Evolutionary conservation across 2,797 vertebrate genomes (phyloP).

Genomic region (Cirrhinus molitorella): DNA sequence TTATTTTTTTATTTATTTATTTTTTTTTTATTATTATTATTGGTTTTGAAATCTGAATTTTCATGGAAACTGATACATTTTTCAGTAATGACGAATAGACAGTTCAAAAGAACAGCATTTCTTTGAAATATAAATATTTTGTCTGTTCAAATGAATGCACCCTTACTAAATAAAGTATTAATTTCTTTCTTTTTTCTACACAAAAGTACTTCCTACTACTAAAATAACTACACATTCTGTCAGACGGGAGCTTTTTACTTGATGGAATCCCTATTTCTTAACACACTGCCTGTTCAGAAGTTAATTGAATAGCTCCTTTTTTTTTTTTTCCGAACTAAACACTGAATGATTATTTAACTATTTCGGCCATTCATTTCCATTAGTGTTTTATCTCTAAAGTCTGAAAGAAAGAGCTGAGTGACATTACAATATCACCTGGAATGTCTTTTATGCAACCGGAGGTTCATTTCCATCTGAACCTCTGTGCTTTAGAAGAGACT

Average conservation of each 20-base stretch:
- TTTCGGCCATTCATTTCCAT: conserved; percentile 32
- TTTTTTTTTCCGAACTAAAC: background rate
- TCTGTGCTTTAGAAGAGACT: conserved; percentile 53
- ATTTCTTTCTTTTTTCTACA: background rate
- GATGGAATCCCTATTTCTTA: conserved; percentile 1
- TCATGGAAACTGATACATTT: too few relatives aligned
- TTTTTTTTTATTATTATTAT: too few relatives aligned
- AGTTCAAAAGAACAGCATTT: background rate
- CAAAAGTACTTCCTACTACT: too few relatives aligned
- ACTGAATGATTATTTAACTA: background rate
- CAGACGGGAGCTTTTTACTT: background rate
- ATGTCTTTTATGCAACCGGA: conserved; percentile 51
- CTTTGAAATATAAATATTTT: background rate
- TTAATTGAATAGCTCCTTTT: background rate
- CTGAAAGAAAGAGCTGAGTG: conserved; percentile 49
- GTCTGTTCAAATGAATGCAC: background rate
- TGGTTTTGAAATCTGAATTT: too few relatives aligned
- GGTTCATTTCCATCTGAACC: conserved; percentile 52
- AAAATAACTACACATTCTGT: background rate
- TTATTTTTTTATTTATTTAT: too few relatives aligned
- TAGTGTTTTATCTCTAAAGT: conserved; percentile 44
- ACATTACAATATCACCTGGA: conserved; percentile 47
- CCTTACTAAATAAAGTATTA: background rate
- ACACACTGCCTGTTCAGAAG: conserved; percentile 11
- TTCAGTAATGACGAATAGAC: too few relatives aligned